Conservation (phyloP, 2,888 invertebrate species). For the Cylindroiulus punctatus region DNA sequence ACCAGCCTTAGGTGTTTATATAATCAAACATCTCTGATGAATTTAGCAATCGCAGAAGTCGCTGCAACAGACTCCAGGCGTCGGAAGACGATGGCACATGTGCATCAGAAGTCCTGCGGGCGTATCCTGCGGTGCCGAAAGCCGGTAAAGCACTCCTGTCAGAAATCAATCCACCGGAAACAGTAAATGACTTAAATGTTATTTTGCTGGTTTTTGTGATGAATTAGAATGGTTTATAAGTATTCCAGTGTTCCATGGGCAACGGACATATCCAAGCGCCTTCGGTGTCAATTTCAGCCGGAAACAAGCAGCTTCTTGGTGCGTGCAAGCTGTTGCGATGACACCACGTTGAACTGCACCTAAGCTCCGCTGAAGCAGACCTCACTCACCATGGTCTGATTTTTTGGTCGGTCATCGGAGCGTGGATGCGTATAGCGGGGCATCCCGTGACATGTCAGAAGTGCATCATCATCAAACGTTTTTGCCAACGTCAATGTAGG, state of each 20-base stretch:
- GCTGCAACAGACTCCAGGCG: not conserved
- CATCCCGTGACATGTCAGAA: constrained; percentile 40
- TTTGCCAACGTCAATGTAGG: not conserved
- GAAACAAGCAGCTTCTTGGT: not conserved
- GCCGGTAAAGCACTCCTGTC: not conserved
- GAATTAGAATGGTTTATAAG: no score
- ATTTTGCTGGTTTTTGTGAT: no score
- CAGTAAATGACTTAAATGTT: no score
- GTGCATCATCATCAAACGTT: not conserved
- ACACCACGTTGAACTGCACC: not conserved
- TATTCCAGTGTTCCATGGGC: not conserved
- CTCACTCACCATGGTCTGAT: not conserved
- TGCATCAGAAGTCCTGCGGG: not conserved
- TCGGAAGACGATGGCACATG: not conserved
- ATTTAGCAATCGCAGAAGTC: not conserved
- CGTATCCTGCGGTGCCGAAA: constrained; percentile 2
- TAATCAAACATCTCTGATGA: not conserved
- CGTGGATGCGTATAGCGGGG: constrained; percentile 43
- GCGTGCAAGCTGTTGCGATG: not conserved
- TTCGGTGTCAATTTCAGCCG: not conserved
- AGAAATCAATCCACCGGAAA: not conserved
- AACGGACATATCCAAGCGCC: not conserved
- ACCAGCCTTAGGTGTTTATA: not conserved
- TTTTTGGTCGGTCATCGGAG: constrained; percentile 7
- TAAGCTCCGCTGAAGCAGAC: not conserved